These are phyloP conservation scores for Thera britannica DNA, from an alignment of 2,888 invertebrate genomes.

Conservation along the genomic window DNA sequence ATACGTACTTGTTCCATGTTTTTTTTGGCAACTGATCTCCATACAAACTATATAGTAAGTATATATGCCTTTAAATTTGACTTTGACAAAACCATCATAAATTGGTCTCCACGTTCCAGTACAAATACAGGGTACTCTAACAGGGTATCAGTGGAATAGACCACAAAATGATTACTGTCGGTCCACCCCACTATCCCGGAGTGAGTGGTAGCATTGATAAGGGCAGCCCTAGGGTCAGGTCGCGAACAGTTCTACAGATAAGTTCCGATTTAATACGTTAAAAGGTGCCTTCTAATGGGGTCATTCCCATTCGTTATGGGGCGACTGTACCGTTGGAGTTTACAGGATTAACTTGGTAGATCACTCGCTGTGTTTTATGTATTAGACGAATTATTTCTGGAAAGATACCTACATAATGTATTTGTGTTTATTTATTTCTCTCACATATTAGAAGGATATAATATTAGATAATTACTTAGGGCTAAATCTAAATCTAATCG, in stretches of 20 bases:
- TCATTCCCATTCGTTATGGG: constrained; percentile 79
- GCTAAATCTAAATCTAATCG: too few species aligned
- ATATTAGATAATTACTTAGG: too few species aligned
- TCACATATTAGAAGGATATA: too few species aligned
- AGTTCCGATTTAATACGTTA: constrained; percentile 82
- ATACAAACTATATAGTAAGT: too few species aligned
- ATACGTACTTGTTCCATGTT: too few species aligned
- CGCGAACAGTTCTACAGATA: constrained; percentile 72
- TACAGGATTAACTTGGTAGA: constrained; percentile 44
- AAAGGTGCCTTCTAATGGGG: constrained; percentile 81
- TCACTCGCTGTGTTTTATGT: constrained; percentile 33
- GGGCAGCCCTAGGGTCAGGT: constrained; percentile 62
- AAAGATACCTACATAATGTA: neutral
- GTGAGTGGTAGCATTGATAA: constrained; percentile 75
- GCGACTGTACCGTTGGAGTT: constrained; percentile 57
- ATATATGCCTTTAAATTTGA: too few species aligned
- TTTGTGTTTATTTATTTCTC: too few species aligned
- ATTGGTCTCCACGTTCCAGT: neutral
- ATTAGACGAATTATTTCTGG: constrained; percentile 10
- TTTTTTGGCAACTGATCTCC: too few species aligned
- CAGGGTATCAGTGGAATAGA: constrained; percentile 50
- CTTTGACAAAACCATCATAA: too few species aligned
- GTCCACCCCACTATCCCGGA: constrained; percentile 53
- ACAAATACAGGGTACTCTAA: constrained; percentile 36
- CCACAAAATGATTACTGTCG: constrained; percentile 47